Percentiles rank a stretch among this genome's conserved stretches.
Conservation (phyloP, 2,888 invertebrate species). For the Parapristionchus giblindavisi region DNA sequence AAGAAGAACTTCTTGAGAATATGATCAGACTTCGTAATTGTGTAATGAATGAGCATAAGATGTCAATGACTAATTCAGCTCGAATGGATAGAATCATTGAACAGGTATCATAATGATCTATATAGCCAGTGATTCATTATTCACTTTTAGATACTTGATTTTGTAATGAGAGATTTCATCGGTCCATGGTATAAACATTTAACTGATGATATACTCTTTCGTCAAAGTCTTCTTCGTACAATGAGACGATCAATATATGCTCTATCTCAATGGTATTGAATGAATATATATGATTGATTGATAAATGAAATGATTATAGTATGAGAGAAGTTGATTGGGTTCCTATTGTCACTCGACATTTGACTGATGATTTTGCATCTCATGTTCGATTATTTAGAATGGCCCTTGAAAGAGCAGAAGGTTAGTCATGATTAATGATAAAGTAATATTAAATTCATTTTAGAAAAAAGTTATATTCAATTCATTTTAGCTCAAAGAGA, state of each 20-base stretch:
- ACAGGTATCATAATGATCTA: slow-evolving; percentile 43
- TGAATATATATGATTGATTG: not conserved
- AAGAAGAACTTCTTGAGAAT: slow-evolving; percentile 50
- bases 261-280: slow-evolving; percentile 55
- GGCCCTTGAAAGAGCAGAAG: slow-evolving; percentile 72
- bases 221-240: slow-evolving; percentile 58
- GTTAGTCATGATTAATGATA: not conserved
- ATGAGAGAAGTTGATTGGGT: slow-evolving; percentile 83
- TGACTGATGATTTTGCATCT: slow-evolving; percentile 89
- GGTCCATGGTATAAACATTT: slow-evolving; percentile 66
- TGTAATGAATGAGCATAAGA: slow-evolving; percentile 4
- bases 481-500: slow-evolving; percentile 9
- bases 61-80: slow-evolving; percentile 52
- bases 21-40: slow-evolving; percentile 44
- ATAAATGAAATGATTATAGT: slow-evolving; percentile 47
- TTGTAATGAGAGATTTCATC: slow-evolving; percentile 65
- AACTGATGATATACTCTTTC: slow-evolving; percentile 59
- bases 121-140: not conserved
- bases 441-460: not conserved
- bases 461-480: not conserved
- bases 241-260: slow-evolving; percentile 59
- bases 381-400: slow-evolving; percentile 87
- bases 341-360: slow-evolving; percentile 83
- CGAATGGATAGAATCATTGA: slow-evolving; percentile 55
- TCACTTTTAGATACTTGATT: slow-evolving; percentile 56